phyloP scores from a whole-genome alignment of 2,797 vertebrate genomes.

The Sandelia bainsii region DNA sequence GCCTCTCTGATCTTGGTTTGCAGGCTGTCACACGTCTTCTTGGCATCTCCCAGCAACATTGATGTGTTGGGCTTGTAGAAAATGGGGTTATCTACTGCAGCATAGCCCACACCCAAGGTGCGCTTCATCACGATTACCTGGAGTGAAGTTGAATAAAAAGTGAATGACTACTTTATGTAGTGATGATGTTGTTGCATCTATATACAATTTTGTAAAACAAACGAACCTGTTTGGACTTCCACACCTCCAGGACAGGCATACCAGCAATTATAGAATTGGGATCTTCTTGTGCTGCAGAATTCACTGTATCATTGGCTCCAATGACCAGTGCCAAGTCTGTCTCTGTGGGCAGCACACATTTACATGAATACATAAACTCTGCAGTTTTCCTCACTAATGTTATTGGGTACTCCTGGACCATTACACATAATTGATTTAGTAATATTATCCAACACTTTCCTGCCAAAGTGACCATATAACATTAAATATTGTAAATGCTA shows the following conservation, averaged over 20 bases:
- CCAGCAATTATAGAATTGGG: constrained; percentile 83
- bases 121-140: constrained; percentile 90
- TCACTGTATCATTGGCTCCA: constrained; percentile 86
- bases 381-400: constrained; percentile 18
- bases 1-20: constrained; percentile 83
- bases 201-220: not conserved
- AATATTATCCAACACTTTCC: constrained; percentile 18
- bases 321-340: constrained; percentile 83
- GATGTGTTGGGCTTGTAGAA: constrained; percentile 87
- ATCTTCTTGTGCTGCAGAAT: constrained; percentile 86
- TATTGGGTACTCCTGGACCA: constrained; percentile 36
- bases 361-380: constrained; percentile 20
- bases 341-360: constrained; percentile 71
- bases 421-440: constrained; percentile 35
- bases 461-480: constrained; percentile 23
- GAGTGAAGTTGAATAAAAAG: not conserved
- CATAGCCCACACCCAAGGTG: constrained; percentile 87
- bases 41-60: constrained; percentile 86
- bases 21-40: constrained; percentile 84
- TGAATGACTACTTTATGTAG: constrained; percentile 8
- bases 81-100: constrained; percentile 88
- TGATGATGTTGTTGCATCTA: not conserved
- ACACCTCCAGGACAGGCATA: constrained; percentile 83
- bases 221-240: constrained; percentile 85
- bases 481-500: constrained; percentile 11